Evolutionary conservation across 2,888 invertebrate species (phyloP), one percentile per base, ranked within the genome.

Genomic region (Syrphus vitripennis): DNA sequence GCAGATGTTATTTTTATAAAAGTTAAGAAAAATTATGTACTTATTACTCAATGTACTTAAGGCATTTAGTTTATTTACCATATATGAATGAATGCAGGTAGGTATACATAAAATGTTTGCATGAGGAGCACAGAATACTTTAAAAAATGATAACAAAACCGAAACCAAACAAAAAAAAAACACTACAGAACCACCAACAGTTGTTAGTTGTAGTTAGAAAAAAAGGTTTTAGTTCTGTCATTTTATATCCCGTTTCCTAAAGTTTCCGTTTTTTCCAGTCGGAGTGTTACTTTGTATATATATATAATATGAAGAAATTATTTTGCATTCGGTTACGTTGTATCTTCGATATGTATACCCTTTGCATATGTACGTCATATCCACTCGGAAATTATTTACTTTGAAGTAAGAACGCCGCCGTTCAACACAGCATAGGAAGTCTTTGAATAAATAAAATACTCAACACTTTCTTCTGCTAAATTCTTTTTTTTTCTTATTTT

Each of bases 1-100:
- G 92, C 92, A 14, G 50, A 24, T 1, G 24, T 21, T 3, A 19
- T 0, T 16, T 0, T 16, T n/a, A n/a, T 2, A 2, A 12, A 34
- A 12, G 34, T 34, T 34, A n/a, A n/a, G 3, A 37, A 37, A 40
- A 4, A n/a, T 5, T n/a, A 0, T n/a, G n/a, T n/a, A n/a, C n/a
- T n/a, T n/a, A n/a, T n/a, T n/a, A n/a, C n/a, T n/a, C n/a, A n/a
- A n/a, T n/a, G n/a, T n/a, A n/a, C n/a, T n/a, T n/a, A n/a, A n/a
- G n/a, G n/a, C n/a, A n/a, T n/a, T n/a, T n/a, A n/a, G n/a, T n/a
- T n/a, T n/a, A n/a, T n/a, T n/a, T n/a, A n/a, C n/a, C n/a, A n/a
- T n/a, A n/a, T n/a, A n/a, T n/a, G n/a, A n/a, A n/a, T n/a, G n/a
- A n/a, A n/a, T n/a, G n/a, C n/a, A n/a, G n/a, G n/a, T n/a, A n/a